Conservation (phyloP, 2,888 invertebrate species). For the Clunio marinus region DNA sequence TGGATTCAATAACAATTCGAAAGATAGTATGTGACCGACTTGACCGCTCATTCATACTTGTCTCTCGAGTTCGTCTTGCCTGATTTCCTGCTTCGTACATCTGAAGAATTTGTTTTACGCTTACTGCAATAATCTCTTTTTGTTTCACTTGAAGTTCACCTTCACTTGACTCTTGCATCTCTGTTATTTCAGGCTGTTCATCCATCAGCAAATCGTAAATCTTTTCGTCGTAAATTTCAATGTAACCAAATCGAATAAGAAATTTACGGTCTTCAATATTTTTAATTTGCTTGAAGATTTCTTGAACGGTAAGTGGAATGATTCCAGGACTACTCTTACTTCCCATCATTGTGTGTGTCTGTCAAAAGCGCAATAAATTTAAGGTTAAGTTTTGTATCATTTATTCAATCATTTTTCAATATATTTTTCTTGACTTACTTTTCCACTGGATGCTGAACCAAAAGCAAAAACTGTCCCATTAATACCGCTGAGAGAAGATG, state of each 20-base stretch:
- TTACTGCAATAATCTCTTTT: conserved; percentile 62
- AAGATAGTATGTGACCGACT: conserved; percentile 88
- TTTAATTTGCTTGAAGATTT: conserved; percentile 66
- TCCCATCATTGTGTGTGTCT: conserved; percentile 78
- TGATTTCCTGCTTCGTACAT: conserved; percentile 62
- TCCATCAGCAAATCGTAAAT: conserved; percentile 69
- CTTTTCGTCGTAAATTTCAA: conserved; percentile 86
- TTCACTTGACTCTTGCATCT: conserved; percentile 60
- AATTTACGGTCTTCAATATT: conserved; percentile 64
- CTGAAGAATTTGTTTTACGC: conserved; percentile 59
- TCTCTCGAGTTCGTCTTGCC: conserved; percentile 70
- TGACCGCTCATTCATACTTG: conserved; percentile 83
- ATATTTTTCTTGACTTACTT: too few species aligned
- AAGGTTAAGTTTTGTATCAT: too few species aligned
- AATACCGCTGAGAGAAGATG: conserved; percentile 67
- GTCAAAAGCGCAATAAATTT: too few species aligned
- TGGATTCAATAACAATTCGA: conserved; percentile 72
- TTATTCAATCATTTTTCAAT: too few species aligned
- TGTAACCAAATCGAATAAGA: conserved; percentile 74
- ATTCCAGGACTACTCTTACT: conserved; percentile 65
- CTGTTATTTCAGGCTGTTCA: conserved; percentile 56
- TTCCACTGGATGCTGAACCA: conserved; percentile 84
- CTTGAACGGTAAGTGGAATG: conserved; percentile 65
- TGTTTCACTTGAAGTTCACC: conserved; percentile 55
- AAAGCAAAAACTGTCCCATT: conserved; percentile 89